phyloP scores from a whole-genome alignment of 2,797 vertebrate species.

The Tenualosa thibaudeaui region DNA sequence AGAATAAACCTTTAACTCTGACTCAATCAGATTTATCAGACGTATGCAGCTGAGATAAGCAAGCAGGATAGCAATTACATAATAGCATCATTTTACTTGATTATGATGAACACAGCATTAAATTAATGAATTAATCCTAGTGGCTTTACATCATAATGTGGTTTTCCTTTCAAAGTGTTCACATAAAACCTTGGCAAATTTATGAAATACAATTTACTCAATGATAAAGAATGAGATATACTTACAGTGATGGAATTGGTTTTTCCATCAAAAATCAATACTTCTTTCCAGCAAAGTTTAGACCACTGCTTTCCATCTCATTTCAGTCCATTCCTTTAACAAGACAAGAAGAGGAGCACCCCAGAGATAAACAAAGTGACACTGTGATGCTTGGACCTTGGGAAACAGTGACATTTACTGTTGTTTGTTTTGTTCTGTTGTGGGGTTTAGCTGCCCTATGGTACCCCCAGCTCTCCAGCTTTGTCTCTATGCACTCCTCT shows the following conservation, averaged over 20 bases:
- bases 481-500: constrained; percentile 36
- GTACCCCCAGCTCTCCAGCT: constrained; percentile 33
- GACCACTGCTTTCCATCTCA: not conserved
- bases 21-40: not conserved
- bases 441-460: not conserved
- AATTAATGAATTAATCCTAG: not conserved
- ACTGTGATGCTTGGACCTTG: constrained; percentile 37
- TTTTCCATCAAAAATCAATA: not conserved
- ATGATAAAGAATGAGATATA: not conserved
- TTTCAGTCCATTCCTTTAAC: not conserved
- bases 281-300: not conserved
- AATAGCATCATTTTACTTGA: not conserved
- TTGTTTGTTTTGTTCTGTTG: constrained; percentile 56
- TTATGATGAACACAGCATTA: not conserved
- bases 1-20: not conserved
- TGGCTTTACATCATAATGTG: not conserved
- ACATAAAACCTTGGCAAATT: no score
- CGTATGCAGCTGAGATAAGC: not conserved
- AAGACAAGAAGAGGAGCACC: constrained; percentile 3
- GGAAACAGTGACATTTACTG: constrained; percentile 47
- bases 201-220: not conserved
- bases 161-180: no score
- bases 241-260: not conserved
- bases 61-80: not conserved
- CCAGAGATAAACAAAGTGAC: constrained; percentile 28